Base-by-base conservation (phyloP, 2,797 vertebrate species). In the Chlorospingus semifuscus region DNA sequence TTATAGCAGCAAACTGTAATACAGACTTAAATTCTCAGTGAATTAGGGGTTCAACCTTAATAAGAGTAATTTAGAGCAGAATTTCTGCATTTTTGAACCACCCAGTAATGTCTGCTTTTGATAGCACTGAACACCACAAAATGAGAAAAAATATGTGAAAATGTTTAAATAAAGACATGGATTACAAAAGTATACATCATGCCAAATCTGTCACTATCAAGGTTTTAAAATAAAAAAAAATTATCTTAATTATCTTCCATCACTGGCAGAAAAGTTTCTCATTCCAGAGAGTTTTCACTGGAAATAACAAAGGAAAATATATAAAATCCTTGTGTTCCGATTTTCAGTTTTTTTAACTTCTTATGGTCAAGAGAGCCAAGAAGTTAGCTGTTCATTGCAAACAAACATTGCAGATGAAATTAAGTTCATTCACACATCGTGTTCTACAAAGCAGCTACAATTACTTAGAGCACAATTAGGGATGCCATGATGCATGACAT, bases 321-420 rank as follows among this genome's bases (percentile, higher is more conserved):
- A 59, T 3, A 80, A 57, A 80, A 78, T 42, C 27, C 16, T 70
- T 55, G 19, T 37, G n/a, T 89, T 90, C 42, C 72, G 50, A 78
- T 92, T 78, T 87, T 49, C 47, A 93, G 47, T 16, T 83, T 92
- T 92, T 92, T 65, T 69, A 85, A 53, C 21, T 65, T 80, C 44
- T 66, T 50, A 44, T 11, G 29, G 53, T 46, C 50, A 87, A 88
- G 65, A 71, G 42, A 77, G 55, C 7, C 81, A 89, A 53, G 63
- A 84, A 87, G 23, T 2, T 41, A 93, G 97, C 98, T 98, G 98
- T 97, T 98, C 98, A 98, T 97, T 97, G 75, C 69, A 95, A 96
- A 93, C 55, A 93, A 96, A 92, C 93, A 93, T 95, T 97, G 97
- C 97, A 97, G 97, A 65, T 97, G 96, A 97, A 97, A 97, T 75